Evolutionary conservation across 2,888 invertebrate species (phyloP).

Genomic region (Bursaphelenchus okinawaensis): DNA sequence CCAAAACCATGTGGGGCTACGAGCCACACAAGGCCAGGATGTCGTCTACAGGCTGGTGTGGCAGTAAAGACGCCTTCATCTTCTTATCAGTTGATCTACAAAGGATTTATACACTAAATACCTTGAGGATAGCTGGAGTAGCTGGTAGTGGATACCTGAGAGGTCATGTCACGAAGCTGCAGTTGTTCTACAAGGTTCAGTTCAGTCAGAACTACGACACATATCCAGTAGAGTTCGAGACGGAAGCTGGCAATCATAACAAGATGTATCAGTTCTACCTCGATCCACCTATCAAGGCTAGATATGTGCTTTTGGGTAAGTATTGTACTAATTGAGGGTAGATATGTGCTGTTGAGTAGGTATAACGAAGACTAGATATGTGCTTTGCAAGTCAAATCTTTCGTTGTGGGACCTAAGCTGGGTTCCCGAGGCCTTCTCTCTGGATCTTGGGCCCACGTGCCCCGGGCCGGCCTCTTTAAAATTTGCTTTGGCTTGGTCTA

Average conservation of each 20-base stretch:
- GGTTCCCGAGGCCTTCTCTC: no score
- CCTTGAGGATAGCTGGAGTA: slow-evolving; percentile 54
- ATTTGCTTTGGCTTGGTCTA: no score
- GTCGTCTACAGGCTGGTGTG: slow-evolving; percentile 61
- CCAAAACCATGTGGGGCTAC: slow-evolving; percentile 61
- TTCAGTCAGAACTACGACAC: slow-evolving; percentile 90
- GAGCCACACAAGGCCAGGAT: slow-evolving; percentile 60
- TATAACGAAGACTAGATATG: no score
- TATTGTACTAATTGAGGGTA: no score
- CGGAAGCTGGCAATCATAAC: slow-evolving; percentile 70
- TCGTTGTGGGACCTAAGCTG: no score
- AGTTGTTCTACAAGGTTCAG: slow-evolving; percentile 91
- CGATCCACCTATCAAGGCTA: slow-evolving; percentile 84
- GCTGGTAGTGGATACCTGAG: slow-evolving; percentile 51
- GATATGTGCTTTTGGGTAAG: slow-evolving; percentile 87
- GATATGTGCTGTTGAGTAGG: no score
- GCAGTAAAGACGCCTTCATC: slow-evolving; percentile 82
- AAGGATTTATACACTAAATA: slow-evolving; percentile 72
- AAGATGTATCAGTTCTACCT: slow-evolving; percentile 90
- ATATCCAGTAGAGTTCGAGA: slow-evolving; percentile 76
- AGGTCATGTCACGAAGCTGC: slow-evolving; percentile 89
- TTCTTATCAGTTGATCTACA: slow-evolving; percentile 91
- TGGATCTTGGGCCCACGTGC: no score
- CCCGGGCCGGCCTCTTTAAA: no score
- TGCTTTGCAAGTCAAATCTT: no score